phyloP scores from a whole-genome alignment of 2,888 invertebrate genomes.

The Leucophora obtusa region DNA sequence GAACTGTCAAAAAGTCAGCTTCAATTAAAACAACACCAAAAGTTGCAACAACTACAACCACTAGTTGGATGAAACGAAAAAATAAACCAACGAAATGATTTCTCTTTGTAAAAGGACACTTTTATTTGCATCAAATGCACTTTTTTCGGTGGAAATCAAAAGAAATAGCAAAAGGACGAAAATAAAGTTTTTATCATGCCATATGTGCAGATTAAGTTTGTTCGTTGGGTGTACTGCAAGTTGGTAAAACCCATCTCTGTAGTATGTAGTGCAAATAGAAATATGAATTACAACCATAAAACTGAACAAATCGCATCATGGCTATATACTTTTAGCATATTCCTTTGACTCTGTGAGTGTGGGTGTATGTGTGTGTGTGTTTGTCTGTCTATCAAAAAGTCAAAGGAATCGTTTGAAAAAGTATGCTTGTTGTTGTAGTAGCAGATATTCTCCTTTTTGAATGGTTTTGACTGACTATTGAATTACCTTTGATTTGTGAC shows the following conservation, averaged over 20 bases:
- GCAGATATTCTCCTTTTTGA: conserved; percentile 11
- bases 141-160: conserved; percentile 33
- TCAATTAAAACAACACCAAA: conserved; percentile 72
- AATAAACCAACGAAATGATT: conserved; percentile 1
- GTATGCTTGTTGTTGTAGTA: conserved; percentile 7
- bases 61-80: conserved; percentile 43
- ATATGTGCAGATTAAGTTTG: conserved; percentile 50
- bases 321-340: conserved; percentile 31
- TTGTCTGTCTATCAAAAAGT: conserved; percentile 36
- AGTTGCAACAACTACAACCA: conserved; percentile 36
- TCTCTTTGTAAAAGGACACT: conserved; percentile 36
- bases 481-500: conserved; percentile 68
- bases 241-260: not conserved
- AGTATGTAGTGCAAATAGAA: conserved; percentile 2
- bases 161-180: conserved; percentile 18
- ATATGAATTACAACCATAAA: conserved; percentile 38
- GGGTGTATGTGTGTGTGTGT: not conserved
- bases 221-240: not conserved
- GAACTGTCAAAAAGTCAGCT: conserved; percentile 28
- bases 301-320: not conserved
- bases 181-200: not conserved
- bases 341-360: conserved; percentile 4
- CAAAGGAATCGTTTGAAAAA: conserved; percentile 31
- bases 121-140: conserved; percentile 56
- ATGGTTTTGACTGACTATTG: conserved; percentile 58